Evolutionary conservation across 2,113 vertebrate species (phyloP), one percentile per base, ranked within the genome.

Genomic region (Sus scrofa): DNA sequence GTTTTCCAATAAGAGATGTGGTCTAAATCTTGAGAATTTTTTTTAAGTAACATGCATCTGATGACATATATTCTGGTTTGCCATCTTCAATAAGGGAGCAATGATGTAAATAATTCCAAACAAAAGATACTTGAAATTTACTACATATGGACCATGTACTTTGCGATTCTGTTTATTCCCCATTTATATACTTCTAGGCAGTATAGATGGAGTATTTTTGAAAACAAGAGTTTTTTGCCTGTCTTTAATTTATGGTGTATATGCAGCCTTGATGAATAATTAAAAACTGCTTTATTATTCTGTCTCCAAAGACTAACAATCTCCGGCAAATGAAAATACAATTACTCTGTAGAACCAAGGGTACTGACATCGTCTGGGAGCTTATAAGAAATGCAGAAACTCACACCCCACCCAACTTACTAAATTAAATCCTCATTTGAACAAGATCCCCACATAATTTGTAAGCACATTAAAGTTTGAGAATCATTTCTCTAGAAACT

Each of bases 381-480:
- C 12, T 79, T 86, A 18, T 92, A 77, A 86, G 67, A 90, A 93
- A 62, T 75, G 54, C 24, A 90, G n/a, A 90, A 92, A 70, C 34
- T 7, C 50, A 73, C 56, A 2, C 26, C 32, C 58, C 37, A 67
- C 37, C 60, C 54, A 68, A 50, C 10, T 81, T 56, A 50, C 22
- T 91, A 54, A 87, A 68, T 82, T 18, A 63, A 84, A 30, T 81
- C 83, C 70, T 91, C 52, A 74, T 84, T 96, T 96, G 82, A 87
- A 78, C 20, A 83, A 37, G 30, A 52, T 77, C 11, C 15, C 56
- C 13, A 82, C 37, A 34, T 77, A 54, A 50, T 93, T 58, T 75
- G 15, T n/a, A 30, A 86, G 52, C 34, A 73, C 87, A 78, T 71
- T 95, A 56, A 82, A 70, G 37, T 37, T 79, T n/a, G 60, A 81